Evolutionary conservation across 2,888 invertebrate genomes (phyloP).

Genomic region (Metopia argyrocephala): DNA sequence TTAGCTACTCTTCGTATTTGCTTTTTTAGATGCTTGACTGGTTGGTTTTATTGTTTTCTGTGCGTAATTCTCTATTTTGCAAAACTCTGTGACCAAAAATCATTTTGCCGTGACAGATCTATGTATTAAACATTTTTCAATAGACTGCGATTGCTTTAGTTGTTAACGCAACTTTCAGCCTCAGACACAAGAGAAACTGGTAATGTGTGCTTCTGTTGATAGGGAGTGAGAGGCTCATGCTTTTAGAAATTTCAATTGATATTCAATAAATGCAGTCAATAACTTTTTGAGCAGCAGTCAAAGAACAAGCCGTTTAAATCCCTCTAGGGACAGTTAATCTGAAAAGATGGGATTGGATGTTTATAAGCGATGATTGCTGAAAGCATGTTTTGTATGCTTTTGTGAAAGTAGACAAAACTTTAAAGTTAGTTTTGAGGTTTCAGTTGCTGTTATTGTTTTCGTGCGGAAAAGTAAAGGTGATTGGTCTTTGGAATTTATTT

Average conservation of each 20-base stretch:
- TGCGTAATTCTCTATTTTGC: conserved; percentile 53
- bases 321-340: conserved; percentile 59
- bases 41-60: conserved; percentile 33
- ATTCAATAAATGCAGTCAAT: conserved; percentile 50
- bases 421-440: conserved; percentile 43
- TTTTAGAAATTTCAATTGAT: conserved; percentile 43
- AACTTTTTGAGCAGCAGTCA: conserved; percentile 42
- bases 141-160: conserved; percentile 21
- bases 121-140: conserved; percentile 51
- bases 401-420: background rate
- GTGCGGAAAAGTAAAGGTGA: conserved; percentile 36
- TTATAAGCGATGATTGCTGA: background rate
- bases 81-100: conserved; percentile 60
- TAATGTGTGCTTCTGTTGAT: background rate
- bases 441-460: background rate
- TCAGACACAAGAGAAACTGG: background rate
- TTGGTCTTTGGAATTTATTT: conserved; percentile 33
- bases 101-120: conserved; percentile 63
- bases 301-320: conserved; percentile 54
- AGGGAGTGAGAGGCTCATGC: conserved; percentile 8
- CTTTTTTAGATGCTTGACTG: conserved; percentile 24
- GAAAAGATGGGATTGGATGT: conserved; percentile 50
- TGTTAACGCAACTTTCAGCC: background rate
- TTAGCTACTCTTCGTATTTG: background rate
- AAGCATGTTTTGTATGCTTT: conserved; percentile 1